A percentile compares a stretch with the other conserved stretches of the same genome.
Evolutionary conservation across 2,797 vertebrate species (phyloP).

Genomic region (Galaxias olidus): DNA sequence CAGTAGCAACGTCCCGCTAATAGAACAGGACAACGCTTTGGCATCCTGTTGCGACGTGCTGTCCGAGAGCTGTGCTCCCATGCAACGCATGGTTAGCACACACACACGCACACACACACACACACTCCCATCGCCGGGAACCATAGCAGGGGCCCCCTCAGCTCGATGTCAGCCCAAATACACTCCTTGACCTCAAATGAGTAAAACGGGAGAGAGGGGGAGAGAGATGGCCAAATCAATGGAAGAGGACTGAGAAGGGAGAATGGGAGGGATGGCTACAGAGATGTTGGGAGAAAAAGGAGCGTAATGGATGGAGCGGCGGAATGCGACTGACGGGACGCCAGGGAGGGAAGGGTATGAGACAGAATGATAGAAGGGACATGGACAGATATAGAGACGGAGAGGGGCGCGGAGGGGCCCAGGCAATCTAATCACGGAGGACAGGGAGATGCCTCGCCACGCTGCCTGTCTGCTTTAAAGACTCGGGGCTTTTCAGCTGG

Average conservation of each 20-base stretch:
- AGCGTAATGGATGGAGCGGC: no score
- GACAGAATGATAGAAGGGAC: background rate
- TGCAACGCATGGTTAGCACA: conserved; percentile 17
- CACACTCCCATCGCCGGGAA: conserved; percentile 43
- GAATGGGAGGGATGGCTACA: no score
- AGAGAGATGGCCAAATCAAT: conserved; percentile 12
- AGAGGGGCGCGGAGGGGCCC: conserved; percentile 11
- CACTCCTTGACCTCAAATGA: conserved; percentile 50
- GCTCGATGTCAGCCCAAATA: conserved; percentile 56
- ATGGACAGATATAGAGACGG: conserved; percentile 14
- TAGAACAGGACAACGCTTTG: conserved; percentile 49
- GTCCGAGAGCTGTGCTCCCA: conserved; percentile 46
- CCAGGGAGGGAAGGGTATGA: background rate
- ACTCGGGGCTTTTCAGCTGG: no score
- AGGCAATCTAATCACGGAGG: background rate
- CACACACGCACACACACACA: no score
- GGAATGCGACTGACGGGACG: no score
- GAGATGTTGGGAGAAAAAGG: no score
- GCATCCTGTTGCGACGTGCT: conserved; percentile 39
- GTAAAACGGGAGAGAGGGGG: conserved; percentile 8
- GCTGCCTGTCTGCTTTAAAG: no score
- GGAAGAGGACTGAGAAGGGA: background rate
- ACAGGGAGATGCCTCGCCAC: background rate
- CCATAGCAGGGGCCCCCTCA: conserved; percentile 55
- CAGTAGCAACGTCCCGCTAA: conserved; percentile 46